These are phyloP conservation scores for Uropsilus gracilis DNA, from an alignment of 2,113 vertebrate species.

Conservation along the genomic window DNA sequence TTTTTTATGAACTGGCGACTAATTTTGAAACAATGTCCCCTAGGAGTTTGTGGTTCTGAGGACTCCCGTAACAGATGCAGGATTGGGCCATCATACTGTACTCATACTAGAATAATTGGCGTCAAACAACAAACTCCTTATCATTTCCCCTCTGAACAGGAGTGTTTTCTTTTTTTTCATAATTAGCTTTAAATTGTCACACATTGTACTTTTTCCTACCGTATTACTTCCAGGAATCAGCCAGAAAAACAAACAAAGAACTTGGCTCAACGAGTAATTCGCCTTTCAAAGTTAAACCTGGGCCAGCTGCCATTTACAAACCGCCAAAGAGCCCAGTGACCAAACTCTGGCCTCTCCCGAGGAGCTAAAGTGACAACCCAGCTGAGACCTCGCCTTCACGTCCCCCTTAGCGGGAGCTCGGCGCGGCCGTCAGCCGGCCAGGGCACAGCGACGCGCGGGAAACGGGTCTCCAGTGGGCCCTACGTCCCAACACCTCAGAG, in stretches of 20 bases:
- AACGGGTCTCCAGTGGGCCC: accelerated
- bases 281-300: background rate
- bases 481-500: too few species aligned
- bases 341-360: background rate
- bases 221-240: background rate
- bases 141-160: background rate
- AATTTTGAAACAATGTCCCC: background rate
- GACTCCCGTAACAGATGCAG: background rate
- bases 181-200: background rate
- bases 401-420: background rate
- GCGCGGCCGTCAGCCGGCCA: background rate
- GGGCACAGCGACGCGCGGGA: background rate
- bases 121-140: background rate
- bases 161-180: background rate
- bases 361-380: background rate
- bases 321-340: background rate
- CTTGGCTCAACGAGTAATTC: background rate
- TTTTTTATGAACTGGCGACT: background rate
- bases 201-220: background rate
- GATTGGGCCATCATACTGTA: background rate
- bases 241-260: background rate
- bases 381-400: background rate
- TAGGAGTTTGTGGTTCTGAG: background rate
- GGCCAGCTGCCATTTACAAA: background rate
- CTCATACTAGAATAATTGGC: background rate